Evolutionary conservation across 2,797 vertebrate species (phyloP).

Genomic region (Thunnus albacares): DNA sequence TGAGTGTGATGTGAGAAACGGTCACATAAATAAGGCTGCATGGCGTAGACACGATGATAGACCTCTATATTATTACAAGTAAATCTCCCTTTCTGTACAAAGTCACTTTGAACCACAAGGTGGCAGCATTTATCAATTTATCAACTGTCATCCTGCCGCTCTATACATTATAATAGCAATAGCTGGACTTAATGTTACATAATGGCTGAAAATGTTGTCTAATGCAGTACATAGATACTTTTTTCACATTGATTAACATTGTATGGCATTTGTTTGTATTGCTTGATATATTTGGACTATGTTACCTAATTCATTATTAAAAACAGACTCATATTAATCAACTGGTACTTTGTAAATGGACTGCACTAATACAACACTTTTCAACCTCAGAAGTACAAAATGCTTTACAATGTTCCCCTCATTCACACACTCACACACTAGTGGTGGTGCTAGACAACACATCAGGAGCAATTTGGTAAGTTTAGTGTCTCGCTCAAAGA

Average conservation of each 20-base stretch:
- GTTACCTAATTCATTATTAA: background rate
- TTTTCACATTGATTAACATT: background rate
- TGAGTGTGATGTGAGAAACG: background rate
- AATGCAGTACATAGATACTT: background rate
- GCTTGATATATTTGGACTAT: background rate
- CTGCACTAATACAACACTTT: background rate
- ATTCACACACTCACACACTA: too few species aligned
- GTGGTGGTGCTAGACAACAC: too few species aligned
- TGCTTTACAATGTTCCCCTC: background rate
- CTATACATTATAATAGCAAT: background rate
- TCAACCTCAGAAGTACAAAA: background rate
- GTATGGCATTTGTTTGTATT: background rate
- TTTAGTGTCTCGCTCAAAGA: too few species aligned
- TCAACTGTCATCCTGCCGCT: background rate
- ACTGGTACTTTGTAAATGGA: background rate
- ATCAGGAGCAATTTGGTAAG: too few species aligned
- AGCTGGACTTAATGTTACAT: background rate
- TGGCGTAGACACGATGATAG: background rate
- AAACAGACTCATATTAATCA: background rate
- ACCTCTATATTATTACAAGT: background rate
- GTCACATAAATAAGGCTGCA: slow-evolving; percentile 5
- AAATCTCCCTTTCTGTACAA: background rate
- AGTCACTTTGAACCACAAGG: slow-evolving; percentile 45
- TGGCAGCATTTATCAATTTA: slow-evolving; percentile 43
- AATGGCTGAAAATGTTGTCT: background rate